Base-by-base conservation (phyloP, 2,888 invertebrate species). In the Campoletis raptor region DNA sequence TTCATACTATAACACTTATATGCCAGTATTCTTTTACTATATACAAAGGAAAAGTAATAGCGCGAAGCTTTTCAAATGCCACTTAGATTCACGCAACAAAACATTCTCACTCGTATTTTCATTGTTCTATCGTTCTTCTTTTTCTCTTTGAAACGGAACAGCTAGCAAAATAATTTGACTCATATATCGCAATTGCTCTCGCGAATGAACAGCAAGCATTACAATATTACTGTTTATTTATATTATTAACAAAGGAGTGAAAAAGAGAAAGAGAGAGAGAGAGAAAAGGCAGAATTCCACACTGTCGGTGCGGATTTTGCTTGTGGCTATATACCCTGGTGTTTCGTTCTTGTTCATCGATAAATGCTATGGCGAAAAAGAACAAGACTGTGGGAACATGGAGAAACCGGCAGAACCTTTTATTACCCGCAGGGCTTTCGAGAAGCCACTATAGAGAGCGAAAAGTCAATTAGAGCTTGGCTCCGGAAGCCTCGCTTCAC, bases 401-500 rank as follows among this genome's bases (percentile, higher is more conserved):
- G 66, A 76, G 37, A 45, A 66, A 54, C 54, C 72, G 78, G 76
- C 72, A 45, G 61, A 83, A 83, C 80, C 72, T 80, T 40, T 76
- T 70, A 67, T 42, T 70, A 42, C 64, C 81, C 77, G 21, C n/a
- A 21, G 15, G 72, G 36, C 61, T 24, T 72, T 73, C 73, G 81
- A 83, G 67, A 86, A 83, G 77, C 80, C 77, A 77, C 80, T 81
- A 81, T 61, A 81, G 57, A 67, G 83, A 69, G 86, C 87, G 92
- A 90, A 92, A 91, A 92, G 92, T 92, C 92, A 92, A 92, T 92
- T 92, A 92, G 92, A 90, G 81, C 79, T 88, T 87, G 91, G 89
- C 88, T 88, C 88, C 90, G 90, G 90, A 89, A 90, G 88, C 24
- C 72, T 88, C 85, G 61, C 89, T 89, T 92, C 91, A 89, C 87